Conservation (phyloP, 2,888 invertebrate genomes). For the Zaprionus bogoriensis region DNA sequence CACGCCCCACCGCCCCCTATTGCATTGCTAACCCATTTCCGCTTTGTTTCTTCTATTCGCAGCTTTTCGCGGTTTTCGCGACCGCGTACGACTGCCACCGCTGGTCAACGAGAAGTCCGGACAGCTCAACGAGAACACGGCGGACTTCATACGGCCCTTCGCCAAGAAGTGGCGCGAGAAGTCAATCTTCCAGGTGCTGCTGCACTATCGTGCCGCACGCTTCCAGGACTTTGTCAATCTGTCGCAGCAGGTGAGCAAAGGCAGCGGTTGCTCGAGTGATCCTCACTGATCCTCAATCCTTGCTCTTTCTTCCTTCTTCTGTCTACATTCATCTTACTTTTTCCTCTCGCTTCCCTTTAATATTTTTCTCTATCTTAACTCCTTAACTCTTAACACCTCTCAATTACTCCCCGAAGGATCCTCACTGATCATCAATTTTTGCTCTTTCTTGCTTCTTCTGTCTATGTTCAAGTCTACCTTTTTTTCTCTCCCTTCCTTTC, state of each 20-base stretch:
- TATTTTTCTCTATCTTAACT: no score
- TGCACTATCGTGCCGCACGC: constrained; percentile 91
- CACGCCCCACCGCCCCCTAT: background rate
- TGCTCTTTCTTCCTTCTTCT: no score
- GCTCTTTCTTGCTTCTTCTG: no score
- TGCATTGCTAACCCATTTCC: constrained; percentile 24
- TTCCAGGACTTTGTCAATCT: constrained; percentile 93
- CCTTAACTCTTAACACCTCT: no score
- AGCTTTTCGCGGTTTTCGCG: constrained; percentile 89
- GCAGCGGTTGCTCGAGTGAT: background rate
- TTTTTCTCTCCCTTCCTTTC: no score
- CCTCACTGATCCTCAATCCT: background rate
- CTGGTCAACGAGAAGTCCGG: constrained; percentile 86
- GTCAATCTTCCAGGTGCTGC: constrained; percentile 91
- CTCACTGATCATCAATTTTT: background rate
- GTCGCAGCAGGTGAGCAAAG: constrained; percentile 89
- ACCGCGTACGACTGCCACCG: constrained; percentile 87
- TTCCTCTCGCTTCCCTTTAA: no score
- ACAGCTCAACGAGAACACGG: constrained; percentile 88
- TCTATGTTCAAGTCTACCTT: no score
- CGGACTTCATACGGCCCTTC: constrained; percentile 89
- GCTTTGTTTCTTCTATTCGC: constrained; percentile 35
- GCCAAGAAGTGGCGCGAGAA: constrained; percentile 92
- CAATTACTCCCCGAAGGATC: no score
- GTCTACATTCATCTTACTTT: no score